Evolutionary conservation across 2,888 invertebrate genomes (phyloP).

Genomic region (Trimorus sp.): DNA sequence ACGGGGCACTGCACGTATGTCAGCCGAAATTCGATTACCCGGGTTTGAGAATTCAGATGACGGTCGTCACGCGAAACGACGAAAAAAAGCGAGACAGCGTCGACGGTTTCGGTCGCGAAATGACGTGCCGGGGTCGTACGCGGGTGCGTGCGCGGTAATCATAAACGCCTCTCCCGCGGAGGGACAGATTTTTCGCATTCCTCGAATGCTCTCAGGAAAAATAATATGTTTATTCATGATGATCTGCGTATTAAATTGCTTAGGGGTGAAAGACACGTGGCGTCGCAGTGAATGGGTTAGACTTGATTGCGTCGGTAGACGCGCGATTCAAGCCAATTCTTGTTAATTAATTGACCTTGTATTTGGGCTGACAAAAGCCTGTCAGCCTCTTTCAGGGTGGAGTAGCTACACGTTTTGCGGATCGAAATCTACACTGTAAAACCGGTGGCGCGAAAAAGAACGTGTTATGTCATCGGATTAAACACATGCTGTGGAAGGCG

Average conservation of each 20-base stretch:
- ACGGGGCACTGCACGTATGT: constrained; percentile 56
- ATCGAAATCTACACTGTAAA: too few relatives aligned
- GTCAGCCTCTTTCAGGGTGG: not conserved
- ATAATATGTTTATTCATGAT: constrained; percentile 65
- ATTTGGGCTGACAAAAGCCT: constrained; percentile 19
- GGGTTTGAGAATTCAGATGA: constrained; percentile 59
- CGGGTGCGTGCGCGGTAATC: constrained; percentile 53
- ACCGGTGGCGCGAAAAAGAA: too few relatives aligned
- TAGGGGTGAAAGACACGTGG: constrained; percentile 54
- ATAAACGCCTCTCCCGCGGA: constrained; percentile 45
- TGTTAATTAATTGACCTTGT: constrained; percentile 53
- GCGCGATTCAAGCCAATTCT: constrained; percentile 38
- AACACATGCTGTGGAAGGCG: too few relatives aligned
- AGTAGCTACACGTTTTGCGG: too few relatives aligned
- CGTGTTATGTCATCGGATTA: too few relatives aligned
- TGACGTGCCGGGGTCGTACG: constrained; percentile 35
- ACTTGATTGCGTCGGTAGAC: constrained; percentile 47
- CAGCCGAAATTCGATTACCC: constrained; percentile 64
- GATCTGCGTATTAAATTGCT: constrained; percentile 61
- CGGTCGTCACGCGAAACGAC: constrained; percentile 56
- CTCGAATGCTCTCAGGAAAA: constrained; percentile 57
- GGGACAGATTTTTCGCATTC: constrained; percentile 63
- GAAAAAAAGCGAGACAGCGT: constrained; percentile 29
- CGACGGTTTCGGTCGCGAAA: constrained; percentile 34
- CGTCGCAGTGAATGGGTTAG: constrained; percentile 51